phyloP scores from a whole-genome alignment of 2,888 invertebrate species.

The Proisotoma minuta region DNA sequence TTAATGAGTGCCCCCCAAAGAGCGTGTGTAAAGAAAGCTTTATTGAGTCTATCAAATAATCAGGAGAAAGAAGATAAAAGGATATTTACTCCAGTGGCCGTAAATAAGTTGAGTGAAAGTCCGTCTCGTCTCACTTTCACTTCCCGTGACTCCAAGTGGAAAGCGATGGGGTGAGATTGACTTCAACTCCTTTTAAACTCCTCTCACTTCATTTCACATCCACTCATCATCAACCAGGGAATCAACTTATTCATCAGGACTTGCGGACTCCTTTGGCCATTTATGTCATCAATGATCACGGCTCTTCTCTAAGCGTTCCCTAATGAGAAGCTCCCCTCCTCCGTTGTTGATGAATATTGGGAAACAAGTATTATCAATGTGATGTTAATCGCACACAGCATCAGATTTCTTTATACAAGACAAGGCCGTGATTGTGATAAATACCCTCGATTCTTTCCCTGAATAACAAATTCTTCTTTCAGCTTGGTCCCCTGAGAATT shows the following conservation, averaged over 20 bases:
- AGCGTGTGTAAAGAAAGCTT: slow-evolving; percentile 6
- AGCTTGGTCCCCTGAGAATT: neutral
- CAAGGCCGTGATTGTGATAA: too few relatives aligned
- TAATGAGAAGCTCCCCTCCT: too few relatives aligned
- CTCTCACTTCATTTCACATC: slow-evolving; percentile 22
- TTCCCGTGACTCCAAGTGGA: neutral
- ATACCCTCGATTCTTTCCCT: too few relatives aligned
- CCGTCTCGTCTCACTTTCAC: neutral
- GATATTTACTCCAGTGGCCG: neutral
- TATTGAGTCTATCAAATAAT: neutral
- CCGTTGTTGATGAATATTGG: too few relatives aligned
- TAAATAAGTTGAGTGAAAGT: too few relatives aligned
- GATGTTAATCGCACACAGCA: too few relatives aligned
- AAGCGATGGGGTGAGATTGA: slow-evolving; percentile 5
- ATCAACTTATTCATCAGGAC: neutral
- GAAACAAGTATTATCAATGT: too few relatives aligned
- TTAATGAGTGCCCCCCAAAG: slow-evolving; percentile 40
- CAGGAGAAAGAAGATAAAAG: neutral
- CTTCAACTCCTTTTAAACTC: slow-evolving; percentile 14
- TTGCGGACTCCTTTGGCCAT: slow-evolving; percentile 17
- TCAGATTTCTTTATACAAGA: too few relatives aligned
- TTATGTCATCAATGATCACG: slow-evolving; percentile 20
- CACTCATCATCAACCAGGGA: slow-evolving; percentile 3
- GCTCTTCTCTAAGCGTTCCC: too few relatives aligned
- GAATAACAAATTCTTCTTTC: neutral